phyloP scores from a whole-genome alignment of 2,797 vertebrate species.

The Chaenodraco wilsoni region DNA sequence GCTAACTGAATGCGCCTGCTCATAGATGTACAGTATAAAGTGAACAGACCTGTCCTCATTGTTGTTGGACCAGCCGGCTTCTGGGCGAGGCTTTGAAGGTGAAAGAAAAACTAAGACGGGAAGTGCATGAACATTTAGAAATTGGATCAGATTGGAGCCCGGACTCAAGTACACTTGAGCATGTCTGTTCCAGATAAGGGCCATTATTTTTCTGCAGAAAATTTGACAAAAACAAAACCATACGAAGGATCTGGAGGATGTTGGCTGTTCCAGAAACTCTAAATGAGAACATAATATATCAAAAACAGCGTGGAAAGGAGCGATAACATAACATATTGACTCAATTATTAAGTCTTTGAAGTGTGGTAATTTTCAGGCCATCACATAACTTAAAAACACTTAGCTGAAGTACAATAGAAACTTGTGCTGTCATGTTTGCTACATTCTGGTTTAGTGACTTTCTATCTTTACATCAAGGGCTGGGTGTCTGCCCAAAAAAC shows the following conservation, averaged over 20 bases:
- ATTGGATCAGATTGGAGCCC: slow-evolving; percentile 49
- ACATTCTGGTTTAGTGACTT: slow-evolving; percentile 48
- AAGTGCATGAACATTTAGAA: slow-evolving; percentile 60
- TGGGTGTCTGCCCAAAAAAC: slow-evolving; percentile 10
- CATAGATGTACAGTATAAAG: not conserved
- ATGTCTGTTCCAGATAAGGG: slow-evolving; percentile 71
- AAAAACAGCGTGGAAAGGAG: slow-evolving; percentile 40
- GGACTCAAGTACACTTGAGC: slow-evolving; percentile 43
- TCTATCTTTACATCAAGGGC: slow-evolving; percentile 21
- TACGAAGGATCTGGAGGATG: slow-evolving; percentile 45
- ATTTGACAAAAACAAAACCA: slow-evolving; percentile 41
- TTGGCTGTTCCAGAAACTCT: slow-evolving; percentile 30
- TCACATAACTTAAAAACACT: slow-evolving; percentile 52
- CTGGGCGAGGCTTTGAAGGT: slow-evolving; percentile 44
- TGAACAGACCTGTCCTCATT: slow-evolving; percentile 23
- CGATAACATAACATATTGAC: slow-evolving; percentile 62
- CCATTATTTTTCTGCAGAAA: slow-evolving; percentile 51
- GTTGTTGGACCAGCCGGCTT: slow-evolving; percentile 39
- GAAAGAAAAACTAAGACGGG: slow-evolving; percentile 41
- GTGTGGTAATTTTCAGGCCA: slow-evolving; percentile 40
- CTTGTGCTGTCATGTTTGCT: slow-evolving; percentile 36
- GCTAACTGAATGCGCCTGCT: slow-evolving; percentile 3
- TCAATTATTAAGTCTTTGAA: slow-evolving; percentile 55
- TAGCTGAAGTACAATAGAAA: slow-evolving; percentile 40
- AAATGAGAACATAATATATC: slow-evolving; percentile 48